Base-by-base conservation (phyloP, 2,797 vertebrate genomes). In the Amniataba percoides region DNA sequence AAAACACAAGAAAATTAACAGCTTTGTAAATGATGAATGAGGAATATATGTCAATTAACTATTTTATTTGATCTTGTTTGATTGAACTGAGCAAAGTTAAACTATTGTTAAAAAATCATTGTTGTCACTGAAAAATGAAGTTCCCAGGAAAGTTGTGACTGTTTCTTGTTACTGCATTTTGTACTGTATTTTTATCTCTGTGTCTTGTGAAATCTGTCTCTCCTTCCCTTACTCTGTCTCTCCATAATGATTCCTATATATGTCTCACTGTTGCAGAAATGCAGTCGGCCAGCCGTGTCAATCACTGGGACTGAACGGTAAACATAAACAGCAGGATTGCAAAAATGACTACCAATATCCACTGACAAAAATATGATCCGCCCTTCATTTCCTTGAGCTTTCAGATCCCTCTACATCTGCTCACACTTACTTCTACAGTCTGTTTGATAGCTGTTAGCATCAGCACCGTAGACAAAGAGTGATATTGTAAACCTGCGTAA, bases 261-360 rank as follows among this genome's bases (percentile, higher is more conserved):
- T 9, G 8, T 36, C 34, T 36, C 34, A 36, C 34, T 36, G 34
- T 36, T 36, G 1, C 34, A 36, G 34, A 36, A 36, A 36, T 36
- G 34, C 34, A 36, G 34, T 5, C 7, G 34, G 6, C 34, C 34
- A 36, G 34, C 34, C 8, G 6, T 7, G 55, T 45, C 60, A 48
- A 57, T 73, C 39, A 34, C 70, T 48, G 43, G 16, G 27, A 64
- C 49, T 1, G 31, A 56, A 57, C n/a, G 1, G 53, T 63, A 71
- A 83, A 83, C 36, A 74, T 27, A 46, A 77, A 51, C 58, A 63
- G 21, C 15, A 55, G 31, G 2, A 39, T 60, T 60, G 58, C 27
- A 1, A 27, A 51, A 67, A 48, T 1, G 9, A 43, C 61, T 56
- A 15, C 70, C 48, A 65, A 71, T 68, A 63, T 70, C 43, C 55